These are phyloP conservation scores for Lasioglossum calceatum DNA, from an alignment of 2,888 invertebrate species.

Conservation along the genomic window DNA sequence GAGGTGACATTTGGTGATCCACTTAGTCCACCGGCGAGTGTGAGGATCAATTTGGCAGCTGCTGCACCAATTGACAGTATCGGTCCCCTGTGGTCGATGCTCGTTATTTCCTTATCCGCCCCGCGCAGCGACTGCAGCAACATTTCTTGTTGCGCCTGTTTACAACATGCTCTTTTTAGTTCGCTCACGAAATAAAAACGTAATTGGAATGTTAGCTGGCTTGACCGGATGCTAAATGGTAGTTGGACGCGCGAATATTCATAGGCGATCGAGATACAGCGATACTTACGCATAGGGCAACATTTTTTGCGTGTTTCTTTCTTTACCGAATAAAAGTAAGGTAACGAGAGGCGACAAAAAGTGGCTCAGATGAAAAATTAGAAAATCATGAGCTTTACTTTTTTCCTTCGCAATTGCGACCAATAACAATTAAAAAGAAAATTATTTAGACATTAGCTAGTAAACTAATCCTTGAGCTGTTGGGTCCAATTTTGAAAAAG, in stretches of 20 bases:
- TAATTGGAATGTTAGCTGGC: conserved; percentile 2
- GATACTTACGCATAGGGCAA: not conserved
- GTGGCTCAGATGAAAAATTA: not conserved
- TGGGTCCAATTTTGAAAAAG: no score
- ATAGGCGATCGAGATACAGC: not conserved
- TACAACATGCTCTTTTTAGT: not conserved
- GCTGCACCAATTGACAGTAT: conserved; percentile 74
- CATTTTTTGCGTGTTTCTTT: not conserved
- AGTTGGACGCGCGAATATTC: not conserved
- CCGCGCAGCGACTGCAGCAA: conserved; percentile 70
- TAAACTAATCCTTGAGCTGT: no score
- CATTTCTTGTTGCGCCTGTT: conserved; percentile 72
- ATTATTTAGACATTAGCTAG: no score
- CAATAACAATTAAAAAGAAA: no score
- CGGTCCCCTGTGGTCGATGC: conserved; percentile 61
- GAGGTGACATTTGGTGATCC: conserved; percentile 70
- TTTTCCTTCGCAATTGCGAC: no score
- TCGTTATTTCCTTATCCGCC: conserved; percentile 70
- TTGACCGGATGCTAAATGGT: not conserved
- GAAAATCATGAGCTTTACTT: no score
- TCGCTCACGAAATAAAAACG: not conserved
- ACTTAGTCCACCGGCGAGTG: conserved; percentile 72
- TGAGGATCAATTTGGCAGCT: conserved; percentile 75
- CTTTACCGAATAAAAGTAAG: not conserved
- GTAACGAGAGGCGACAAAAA: not conserved